Base-by-base conservation (phyloP, 2,113 vertebrate species). In the Odocoileus hemionus region DNA sequence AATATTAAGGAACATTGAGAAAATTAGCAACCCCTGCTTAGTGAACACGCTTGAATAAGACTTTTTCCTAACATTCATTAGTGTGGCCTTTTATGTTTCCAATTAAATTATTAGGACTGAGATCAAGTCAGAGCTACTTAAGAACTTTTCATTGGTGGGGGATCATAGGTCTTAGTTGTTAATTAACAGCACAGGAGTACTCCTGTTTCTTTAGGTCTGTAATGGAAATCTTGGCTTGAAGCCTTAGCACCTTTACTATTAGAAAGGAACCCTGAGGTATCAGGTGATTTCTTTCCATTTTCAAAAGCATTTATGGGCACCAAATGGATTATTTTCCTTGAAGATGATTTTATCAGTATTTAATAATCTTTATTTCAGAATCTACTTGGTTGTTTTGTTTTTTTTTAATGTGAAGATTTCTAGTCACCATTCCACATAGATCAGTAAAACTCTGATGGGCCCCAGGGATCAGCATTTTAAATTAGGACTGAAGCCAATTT, bases 151-250 rank as follows among this genome's bases (percentile, higher is more conserved):
- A 33, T 57, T 90, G 89, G 79, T 92, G 36, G 45, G 52, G 54
- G 8, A 83, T 95, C 78, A 84, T 45, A 95, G 80, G 89, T 85
- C 87, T 74, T 82, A 58, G 57, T 58, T 78, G 30, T 95, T 96
- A 97, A 96, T 97, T 97, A 97, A 88, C 25, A 79, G 30, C 89
- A 30, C 10, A 70, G 89, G 79, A 93, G 74, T 60, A 45, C 33
- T 67, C 36, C 43, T 85, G 25, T 92, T 55, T 91, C 58, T 70
- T 88, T 86, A 28, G 28, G 39, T 96, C 78, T 89, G 28, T 97
- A 95, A 94, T 96, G 96, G 95, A 88, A 96, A 96, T 88, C 89
- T 96, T 74, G 0, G 84, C 64, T 85, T 89, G 96, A 96, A 85
- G 30, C 28, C 92, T 92, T 70, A 67, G 92, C 92, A 96, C 89